Evolutionary conservation across 1,140 invertebrate genomes (phyloP), one percentile per base, ranked within the genome.

Genomic region (Drosophila erecta): DNA sequence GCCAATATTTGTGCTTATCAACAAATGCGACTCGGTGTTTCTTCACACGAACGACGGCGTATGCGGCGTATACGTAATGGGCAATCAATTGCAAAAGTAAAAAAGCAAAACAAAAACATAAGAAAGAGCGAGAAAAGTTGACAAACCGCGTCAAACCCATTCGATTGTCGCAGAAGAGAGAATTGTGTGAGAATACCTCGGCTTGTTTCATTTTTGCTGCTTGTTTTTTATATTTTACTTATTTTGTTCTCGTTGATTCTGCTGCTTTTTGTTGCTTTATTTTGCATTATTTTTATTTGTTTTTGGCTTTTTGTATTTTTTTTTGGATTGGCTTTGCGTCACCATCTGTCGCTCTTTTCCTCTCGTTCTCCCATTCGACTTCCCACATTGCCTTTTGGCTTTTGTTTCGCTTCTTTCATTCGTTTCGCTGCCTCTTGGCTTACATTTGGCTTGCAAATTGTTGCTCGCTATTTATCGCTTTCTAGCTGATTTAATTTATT

Each of bases 401-500:
- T 58, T 70, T 41, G 54, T 41, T 62, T 51, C 15, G 41, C 14
- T 56, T 56, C 47, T 51, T 46, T 49, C 33, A 46, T 37, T 30
- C 46, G 30, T 37, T 51, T 77, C 54, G 50, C n/a, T 27, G 58
- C 62, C 67, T 74, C 62, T 81, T 81, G 69, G 80, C 79, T 70
- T 69, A 83, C 79, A 79, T 83, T 84, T 81, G 57, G 61, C 60
- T 83, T 75, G 62, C 60, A 83, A 74, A 83, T 76, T 76, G 56
- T 57, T 59, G 58, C 24, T 62, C 27, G 46, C 69, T 38, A 41
- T 54, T 79, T 79, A 73, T 60, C 60, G 41, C 53, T 56, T 47
- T 46, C 56, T 47, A 41, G 66, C 49, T 55, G 78, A 65, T 69
- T 78, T 81, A 76, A 81, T 81, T 81, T 71, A 81, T 71, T 71